Evolutionary conservation across 1,140 invertebrate species (phyloP), one percentile per base, ranked within the genome.

Genomic region (Sitobion miscanthi): DNA sequence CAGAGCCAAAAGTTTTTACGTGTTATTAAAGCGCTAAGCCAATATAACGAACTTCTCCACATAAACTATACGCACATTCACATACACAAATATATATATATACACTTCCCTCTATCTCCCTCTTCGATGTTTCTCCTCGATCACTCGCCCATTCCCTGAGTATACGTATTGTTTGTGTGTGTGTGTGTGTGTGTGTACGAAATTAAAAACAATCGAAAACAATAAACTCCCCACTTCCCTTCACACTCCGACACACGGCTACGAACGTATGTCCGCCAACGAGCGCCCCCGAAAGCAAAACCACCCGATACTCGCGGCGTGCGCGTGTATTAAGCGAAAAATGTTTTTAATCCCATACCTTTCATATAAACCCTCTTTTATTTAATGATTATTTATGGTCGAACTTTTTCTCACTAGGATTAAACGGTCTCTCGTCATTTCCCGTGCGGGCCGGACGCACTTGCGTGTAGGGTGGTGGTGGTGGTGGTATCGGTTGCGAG

Each of bases 261-360:
- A 69, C 62, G 25, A 9, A 8, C 30, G 25, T 49, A 77, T 77
- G 14, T 54, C 91, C 91, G 30, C 49, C 47, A 14, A 11, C 90
- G 14, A 47, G 2, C 23, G 20, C 21, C 21, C 7, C 25, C 9
- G 35, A 54, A 45, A 54, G 35, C 23, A 57, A 54, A 93, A 45
- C 49, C 49, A n/a, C 23, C 38, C 54, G 57, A 93, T 89, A 57
- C 35, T 52, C 17, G 25, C 89, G n/a, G 52, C n/a, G 47, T 21
- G 57, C 25, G 69, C 30, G 77, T 38, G 82, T 92, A 57, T 93
- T 57, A 57, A 85, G 49, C 42, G 91, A 93, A 93, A 93, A 93
- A 83, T 86, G 91, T 85, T 93, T 85, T 93, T 93, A 93, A 93
- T 93, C 91, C 82, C 35, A 57, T 86, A 57, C 91, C 91, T 93